Conservation (phyloP, 2,113 vertebrate species). For the Megaceryle torquata region DNA sequence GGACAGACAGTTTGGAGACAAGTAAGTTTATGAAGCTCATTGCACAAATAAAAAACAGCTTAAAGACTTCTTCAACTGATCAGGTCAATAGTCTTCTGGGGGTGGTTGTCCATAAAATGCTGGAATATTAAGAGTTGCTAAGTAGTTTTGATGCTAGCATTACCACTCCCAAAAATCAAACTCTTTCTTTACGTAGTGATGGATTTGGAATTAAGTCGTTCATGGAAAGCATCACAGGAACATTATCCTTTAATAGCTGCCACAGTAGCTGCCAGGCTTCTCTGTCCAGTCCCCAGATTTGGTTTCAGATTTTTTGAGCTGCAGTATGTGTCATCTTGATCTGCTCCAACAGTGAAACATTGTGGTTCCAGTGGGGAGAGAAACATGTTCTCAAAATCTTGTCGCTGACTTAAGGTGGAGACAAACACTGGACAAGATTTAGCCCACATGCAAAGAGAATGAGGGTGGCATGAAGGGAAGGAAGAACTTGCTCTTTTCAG, state of each 20-base stretch:
- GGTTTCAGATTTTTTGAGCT: not conserved
- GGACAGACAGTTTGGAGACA: not conserved
- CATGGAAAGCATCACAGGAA: not conserved
- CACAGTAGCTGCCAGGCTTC: not conserved
- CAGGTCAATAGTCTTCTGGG: not conserved
- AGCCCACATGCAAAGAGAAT: not conserved
- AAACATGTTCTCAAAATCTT: not conserved
- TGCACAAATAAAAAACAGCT: not conserved
- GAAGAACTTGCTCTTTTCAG: not conserved
- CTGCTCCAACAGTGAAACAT: not conserved
- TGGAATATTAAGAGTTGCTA: not conserved
- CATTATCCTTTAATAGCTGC: not conserved
- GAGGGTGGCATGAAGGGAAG: not conserved
- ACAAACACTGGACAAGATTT: not conserved
- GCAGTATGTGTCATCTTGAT: not conserved
- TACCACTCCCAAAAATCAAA: not conserved
- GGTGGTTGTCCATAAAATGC: not conserved
- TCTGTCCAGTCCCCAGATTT: fast-evolving
- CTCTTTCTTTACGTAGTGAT: not conserved
- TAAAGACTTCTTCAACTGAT: not conserved
- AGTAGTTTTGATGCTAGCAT: not conserved
- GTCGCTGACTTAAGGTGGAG: not conserved
- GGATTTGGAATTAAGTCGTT: not conserved
- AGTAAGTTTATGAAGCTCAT: not conserved
- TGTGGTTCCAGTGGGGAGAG: not conserved